Evolutionary conservation across 2,797 vertebrate genomes (phyloP).

Genomic region (Dromococcyx pavoninus): DNA sequence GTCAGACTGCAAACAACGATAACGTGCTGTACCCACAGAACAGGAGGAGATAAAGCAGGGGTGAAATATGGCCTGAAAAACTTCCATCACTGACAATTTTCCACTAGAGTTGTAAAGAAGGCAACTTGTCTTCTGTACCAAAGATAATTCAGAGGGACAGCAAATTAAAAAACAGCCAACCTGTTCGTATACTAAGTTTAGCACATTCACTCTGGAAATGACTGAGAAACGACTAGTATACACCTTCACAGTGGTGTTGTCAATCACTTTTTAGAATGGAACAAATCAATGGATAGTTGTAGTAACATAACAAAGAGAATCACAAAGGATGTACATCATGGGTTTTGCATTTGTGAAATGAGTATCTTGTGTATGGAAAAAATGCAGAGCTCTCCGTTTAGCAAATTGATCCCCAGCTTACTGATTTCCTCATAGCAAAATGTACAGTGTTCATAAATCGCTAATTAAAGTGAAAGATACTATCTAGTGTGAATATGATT

Average conservation of each 20-base stretch:
- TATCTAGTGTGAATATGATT: not conserved
- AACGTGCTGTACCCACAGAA: not conserved
- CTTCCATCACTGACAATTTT: not conserved
- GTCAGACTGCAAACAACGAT: not conserved
- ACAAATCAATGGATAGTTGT: not conserved
- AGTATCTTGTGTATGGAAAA: accelerated
- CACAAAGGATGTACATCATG: not conserved
- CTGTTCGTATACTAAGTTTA: not conserved
- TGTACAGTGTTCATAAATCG: not conserved
- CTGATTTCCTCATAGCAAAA: not conserved
- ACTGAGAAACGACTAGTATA: not conserved
- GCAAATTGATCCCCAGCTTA: accelerated
- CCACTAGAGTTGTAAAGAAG: not conserved
- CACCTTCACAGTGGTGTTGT: not conserved
- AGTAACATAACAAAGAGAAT: not conserved
- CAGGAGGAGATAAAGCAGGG: not conserved
- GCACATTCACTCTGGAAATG: not conserved
- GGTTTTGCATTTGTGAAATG: accelerated
- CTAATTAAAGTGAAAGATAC: not conserved
- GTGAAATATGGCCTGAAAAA: not conserved
- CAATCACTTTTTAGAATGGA: not conserved
- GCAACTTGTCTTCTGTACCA: not conserved
- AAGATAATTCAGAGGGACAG: not conserved
- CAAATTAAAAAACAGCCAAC: not conserved
- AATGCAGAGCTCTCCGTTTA: not conserved